Evolutionary conservation across 2,888 invertebrate genomes (phyloP).

Genomic region (Melanophora roralis): DNA sequence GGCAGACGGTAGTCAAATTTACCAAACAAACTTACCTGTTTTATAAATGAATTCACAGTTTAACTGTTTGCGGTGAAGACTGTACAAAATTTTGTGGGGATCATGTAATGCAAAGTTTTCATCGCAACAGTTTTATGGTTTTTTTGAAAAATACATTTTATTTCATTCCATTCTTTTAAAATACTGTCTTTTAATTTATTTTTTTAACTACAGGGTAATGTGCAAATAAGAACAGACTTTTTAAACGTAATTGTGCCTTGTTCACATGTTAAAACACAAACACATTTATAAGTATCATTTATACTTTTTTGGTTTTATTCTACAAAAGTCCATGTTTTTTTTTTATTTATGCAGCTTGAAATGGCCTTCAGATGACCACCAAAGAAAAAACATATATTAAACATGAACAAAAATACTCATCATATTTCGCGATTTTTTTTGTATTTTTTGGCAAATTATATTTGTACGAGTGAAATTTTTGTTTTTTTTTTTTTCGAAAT

Average conservation of each 20-base stretch:
- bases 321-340: slow-evolving; percentile 24
- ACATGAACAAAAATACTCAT: slow-evolving; percentile 42
- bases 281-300: slow-evolving; percentile 28
- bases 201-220: slow-evolving; percentile 9
- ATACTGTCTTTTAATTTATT: not conserved
- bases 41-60: too few relatives aligned
- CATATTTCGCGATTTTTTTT: slow-evolving; percentile 55
- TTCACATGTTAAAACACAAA: not conserved
- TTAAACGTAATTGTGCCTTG: slow-evolving; percentile 9
- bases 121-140: too few relatives aligned
- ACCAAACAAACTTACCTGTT: too few relatives aligned
- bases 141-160: too few relatives aligned
- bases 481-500: slow-evolving; percentile 41
- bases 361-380: slow-evolving; percentile 62
- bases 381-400: slow-evolving; percentile 30
- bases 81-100: too few relatives aligned
- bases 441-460: slow-evolving; percentile 51
- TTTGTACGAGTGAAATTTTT: slow-evolving; percentile 15
- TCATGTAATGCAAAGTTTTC: too few relatives aligned
- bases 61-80: too few relatives aligned
- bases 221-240: slow-evolving; percentile 52
- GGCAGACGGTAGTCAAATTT: too few relatives aligned
- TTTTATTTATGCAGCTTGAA: slow-evolving; percentile 38
- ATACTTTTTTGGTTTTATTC: slow-evolving; percentile 12
- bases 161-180: not conserved